Base-by-base conservation (phyloP, 2,797 vertebrate genomes). In the Catamblyrhynchus diadema region DNA sequence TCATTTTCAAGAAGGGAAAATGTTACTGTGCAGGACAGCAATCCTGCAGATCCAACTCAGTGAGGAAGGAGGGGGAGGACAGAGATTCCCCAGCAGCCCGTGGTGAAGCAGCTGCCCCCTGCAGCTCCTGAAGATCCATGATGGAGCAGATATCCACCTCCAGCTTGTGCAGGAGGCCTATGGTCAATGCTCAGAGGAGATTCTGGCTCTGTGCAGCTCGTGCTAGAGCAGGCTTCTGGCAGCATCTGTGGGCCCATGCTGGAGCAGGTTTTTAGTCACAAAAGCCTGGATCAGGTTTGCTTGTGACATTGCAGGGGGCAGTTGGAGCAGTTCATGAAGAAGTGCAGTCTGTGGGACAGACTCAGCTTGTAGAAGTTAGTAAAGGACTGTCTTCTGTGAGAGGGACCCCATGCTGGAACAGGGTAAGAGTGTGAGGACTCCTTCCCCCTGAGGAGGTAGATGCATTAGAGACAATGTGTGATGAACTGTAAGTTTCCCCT, bases 131-230 rank as follows among this genome's bases (percentile, higher is more conserved):
- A 45, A 48, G 33, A 14, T 41, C 45, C 23, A 2, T 19, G 33
- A 4, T 35, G 23, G 50, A 64, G n/a, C n/a, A 45, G n/a, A 41
- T 23, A 19, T 3, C 44, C 24, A 17, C 13, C 62, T 39, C n/a
- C 74, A 61, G 61, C 47, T 47, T 4, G 2, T 13, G 14, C 28
- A 50, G 18, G 32, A 67, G 21, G 10, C 28, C 54, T 10, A 0
- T 22, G 24, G 12, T 15, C 22, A 30, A 8, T 64, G 33, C 50
- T 44, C 0, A 0, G 6, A 51, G 11, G 22, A 65, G 32, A 9
- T 14, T 42, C 12, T 69, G 56, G 7, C 62, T 39, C 32, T 12
- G 13, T 30, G 45, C 32, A 57, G 25, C 53, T 70, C 1, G 0
- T 42, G 53, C 35, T 66, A 9, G 33, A 42, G 27, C 15, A n/a